Percentiles rank a stretch among this genome's conserved stretches.
Evolutionary conservation across 2,113 vertebrate genomes (phyloP).

Genomic region (Corynorhinus townsendii): DNA sequence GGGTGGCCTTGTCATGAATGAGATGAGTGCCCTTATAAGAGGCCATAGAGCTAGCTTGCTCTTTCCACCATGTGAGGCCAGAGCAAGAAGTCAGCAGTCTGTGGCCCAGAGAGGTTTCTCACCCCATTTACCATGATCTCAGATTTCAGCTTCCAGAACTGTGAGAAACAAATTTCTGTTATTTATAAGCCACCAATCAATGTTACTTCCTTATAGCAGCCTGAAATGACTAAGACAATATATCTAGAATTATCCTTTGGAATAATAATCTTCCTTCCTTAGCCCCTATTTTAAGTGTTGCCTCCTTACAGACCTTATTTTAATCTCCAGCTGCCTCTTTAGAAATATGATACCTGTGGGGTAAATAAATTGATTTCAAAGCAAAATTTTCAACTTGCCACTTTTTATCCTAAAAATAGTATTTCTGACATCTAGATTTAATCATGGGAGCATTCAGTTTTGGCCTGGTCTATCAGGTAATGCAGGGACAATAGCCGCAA

Average conservation of each 20-base stretch:
- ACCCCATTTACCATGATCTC: neutral
- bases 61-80: neutral
- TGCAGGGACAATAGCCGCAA: neutral
- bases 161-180: neutral
- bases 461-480: neutral
- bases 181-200: neutral
- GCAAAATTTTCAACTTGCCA: neutral
- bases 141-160: neutral
- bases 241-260: neutral
- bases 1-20: neutral
- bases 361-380: slow-evolving; percentile 28
- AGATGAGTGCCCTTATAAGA: neutral
- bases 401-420: slow-evolving; percentile 19
- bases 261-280: neutral
- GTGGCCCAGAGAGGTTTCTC: neutral
- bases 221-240: neutral
- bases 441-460: neutral
- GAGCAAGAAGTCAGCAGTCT: neutral
- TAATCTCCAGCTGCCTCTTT: slow-evolving; percentile 24
- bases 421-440: slow-evolving; percentile 7
- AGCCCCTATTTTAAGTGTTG: neutral
- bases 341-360: neutral
- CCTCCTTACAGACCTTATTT: neutral
- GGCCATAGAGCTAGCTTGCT: neutral
- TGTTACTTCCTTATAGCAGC: neutral